Base-by-base conservation (phyloP, 2,888 invertebrate species). In the Crossocerus cetratus region DNA sequence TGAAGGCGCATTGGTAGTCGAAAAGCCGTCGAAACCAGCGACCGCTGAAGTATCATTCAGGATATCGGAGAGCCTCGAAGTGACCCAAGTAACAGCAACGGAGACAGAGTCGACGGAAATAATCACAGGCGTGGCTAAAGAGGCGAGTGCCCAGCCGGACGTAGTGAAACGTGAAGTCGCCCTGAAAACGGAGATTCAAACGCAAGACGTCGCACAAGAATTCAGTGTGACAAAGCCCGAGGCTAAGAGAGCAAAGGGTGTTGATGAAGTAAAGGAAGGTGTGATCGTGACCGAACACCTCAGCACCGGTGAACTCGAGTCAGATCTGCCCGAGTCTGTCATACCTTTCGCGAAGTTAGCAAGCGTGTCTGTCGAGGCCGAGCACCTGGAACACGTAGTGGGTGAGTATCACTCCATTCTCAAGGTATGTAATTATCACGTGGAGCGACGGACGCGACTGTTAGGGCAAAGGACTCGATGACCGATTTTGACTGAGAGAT, bases 201-300 rank as follows among this genome's bases (percentile, higher is more conserved):
- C 88, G 1, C 89, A 87, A 74, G 83, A 81, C 55, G 69, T 77
- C 42, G 81, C 81, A 13, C 74, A 79, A 43, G 89, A 88, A 72
- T 86, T 90, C 55, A 69, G 77, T 23, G 60, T 83, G 2, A 75
- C 78, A 4, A 85, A 83, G 69, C 88, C 86, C 22, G 82, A 74
- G 64, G 81, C 82, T 71, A 90, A 86, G 84, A 84, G 74, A 49
- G 88, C 90, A 13, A 83, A 82, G 62, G 80, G 87, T 69, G 79
- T 88, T 3, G 81, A 87, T 42, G 87, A 88, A 56, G 80, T 87
- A 65, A 89, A 90, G 62, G 91, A 91, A 81, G 91, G 92, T 76
- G 81, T 93, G 58, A 88, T 92, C 63, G 88, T 93, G 67, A 92
- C 91, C 61, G 92, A 92, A 83, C 88, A 90, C 76, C 88, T 87